These are phyloP conservation scores for Mus spicilegus DNA, from an alignment of 2,113 vertebrate species.

Conservation along the genomic window DNA sequence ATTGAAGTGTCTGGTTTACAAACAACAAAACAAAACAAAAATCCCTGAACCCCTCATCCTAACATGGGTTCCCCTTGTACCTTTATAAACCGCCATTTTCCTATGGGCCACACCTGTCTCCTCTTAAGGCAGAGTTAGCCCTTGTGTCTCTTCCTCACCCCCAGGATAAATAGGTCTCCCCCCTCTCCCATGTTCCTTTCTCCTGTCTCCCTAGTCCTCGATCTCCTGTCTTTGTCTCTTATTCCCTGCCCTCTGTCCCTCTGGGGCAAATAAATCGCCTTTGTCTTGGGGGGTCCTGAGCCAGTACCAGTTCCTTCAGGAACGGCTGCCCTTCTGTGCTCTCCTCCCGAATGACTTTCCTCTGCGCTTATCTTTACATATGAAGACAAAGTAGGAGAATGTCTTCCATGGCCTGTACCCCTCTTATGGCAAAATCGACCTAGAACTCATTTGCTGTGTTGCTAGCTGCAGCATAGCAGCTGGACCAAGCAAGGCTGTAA, in stretches of 20 bases:
- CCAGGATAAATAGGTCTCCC: background rate
- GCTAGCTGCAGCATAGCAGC: background rate
- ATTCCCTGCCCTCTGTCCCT: background rate
- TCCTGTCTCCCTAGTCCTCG: background rate
- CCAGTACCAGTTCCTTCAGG: background rate
- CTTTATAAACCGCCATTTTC: too few species aligned
- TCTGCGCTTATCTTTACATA: background rate
- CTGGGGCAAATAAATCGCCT: background rate
- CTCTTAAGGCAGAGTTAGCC: too few species aligned
- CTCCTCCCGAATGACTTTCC: background rate
- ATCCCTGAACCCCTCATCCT: too few species aligned
- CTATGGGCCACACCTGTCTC: too few species aligned
- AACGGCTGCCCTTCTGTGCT: background rate
- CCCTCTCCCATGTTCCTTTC: background rate
- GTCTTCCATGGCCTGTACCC: too few species aligned
- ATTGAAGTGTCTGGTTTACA: slow-evolving; percentile 85
- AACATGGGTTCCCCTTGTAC: too few species aligned
- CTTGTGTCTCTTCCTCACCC: too few species aligned
- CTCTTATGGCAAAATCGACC: background rate
- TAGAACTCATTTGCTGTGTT: background rate
- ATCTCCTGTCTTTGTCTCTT: background rate
- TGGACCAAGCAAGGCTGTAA: background rate
- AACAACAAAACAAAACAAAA: too few species aligned
- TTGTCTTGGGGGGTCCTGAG: background rate
- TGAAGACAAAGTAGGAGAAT: too few species aligned